These are phyloP conservation scores for Netelia fuscicornis DNA, from an alignment of 2,888 invertebrate genomes.

Conservation along the genomic window DNA sequence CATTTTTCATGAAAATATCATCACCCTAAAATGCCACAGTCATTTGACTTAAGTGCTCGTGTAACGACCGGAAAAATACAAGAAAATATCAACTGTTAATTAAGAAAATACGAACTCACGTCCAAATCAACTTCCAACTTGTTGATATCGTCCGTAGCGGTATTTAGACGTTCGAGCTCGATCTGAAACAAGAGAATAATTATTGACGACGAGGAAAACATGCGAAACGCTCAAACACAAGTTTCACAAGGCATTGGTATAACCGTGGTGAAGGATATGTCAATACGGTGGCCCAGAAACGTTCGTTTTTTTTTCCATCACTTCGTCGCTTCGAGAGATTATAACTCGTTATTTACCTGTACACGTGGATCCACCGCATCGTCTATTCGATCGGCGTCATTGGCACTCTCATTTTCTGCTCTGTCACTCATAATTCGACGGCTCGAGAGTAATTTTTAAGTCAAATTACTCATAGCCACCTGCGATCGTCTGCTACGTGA, in stretches of 20 bases:
- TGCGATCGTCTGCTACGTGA: conserved; percentile 83
- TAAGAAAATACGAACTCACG: conserved; percentile 84
- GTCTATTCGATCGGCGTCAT: conserved; percentile 80
- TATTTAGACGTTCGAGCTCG: conserved; percentile 95
- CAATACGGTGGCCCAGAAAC: conserved; percentile 71
- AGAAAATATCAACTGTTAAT: conserved; percentile 1
- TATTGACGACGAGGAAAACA: neutral
- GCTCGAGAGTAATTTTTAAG: conserved; percentile 74
- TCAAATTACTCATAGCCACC: conserved; percentile 79
- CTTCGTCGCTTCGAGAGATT: conserved; percentile 82
- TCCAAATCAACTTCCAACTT: conserved; percentile 95
- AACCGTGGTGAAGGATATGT: conserved; percentile 69
- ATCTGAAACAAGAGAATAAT: conserved; percentile 85
- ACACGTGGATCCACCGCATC: conserved; percentile 93
- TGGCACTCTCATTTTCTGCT: conserved; percentile 75
- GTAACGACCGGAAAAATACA: neutral
- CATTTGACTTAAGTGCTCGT: neutral
- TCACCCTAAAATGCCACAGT: neutral
- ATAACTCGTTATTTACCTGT: conserved; percentile 86
- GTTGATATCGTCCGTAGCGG: conserved; percentile 97
- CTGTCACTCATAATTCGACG: conserved; percentile 76
- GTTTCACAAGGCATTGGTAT: neutral
- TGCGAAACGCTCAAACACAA: neutral
- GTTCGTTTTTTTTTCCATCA: conserved; percentile 54
- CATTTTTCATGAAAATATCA: neutral